Percentiles rank a stretch among this genome's conserved stretches.
Evolutionary conservation across 2,113 vertebrate species (phyloP).

Genomic region (Polyodon spathula): DNA sequence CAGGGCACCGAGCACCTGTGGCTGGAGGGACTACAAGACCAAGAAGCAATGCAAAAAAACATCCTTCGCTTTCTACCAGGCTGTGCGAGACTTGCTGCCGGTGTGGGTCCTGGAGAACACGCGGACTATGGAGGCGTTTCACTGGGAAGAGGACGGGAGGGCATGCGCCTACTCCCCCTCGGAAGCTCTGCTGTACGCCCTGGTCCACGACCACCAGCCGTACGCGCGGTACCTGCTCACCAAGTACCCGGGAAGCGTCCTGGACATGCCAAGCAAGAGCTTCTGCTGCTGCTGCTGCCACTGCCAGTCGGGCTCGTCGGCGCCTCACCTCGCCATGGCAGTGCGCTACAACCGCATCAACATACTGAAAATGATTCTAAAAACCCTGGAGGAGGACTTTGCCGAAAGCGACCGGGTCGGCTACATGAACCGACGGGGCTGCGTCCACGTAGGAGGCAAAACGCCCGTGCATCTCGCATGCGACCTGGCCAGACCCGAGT

Average conservation of each 20-base stretch:
- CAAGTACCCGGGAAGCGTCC: conserved; percentile 59
- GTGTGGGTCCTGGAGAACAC: conserved; percentile 90
- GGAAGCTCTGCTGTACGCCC: conserved; percentile 81
- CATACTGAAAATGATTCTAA: conserved; percentile 67
- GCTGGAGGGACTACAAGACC: conserved; percentile 51
- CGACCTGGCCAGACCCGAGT: conserved; percentile 69
- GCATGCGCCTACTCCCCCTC: conserved; percentile 74
- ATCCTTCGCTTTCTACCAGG: conserved; percentile 85
- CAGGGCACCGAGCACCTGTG: conserved; percentile 26
- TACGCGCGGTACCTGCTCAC: conserved; percentile 74
- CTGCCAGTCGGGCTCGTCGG: no score
- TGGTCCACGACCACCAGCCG: conserved; percentile 85
- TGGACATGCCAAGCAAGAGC: conserved; percentile 60
- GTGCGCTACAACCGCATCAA: conserved; percentile 79
- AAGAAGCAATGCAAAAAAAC: conserved; percentile 81
- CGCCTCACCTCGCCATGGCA: conserved; percentile 70
- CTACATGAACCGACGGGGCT: conserved; percentile 66
- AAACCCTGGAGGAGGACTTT: conserved; percentile 51
- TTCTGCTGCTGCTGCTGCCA: conserved; percentile 82
- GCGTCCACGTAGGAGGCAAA: conserved; percentile 68
- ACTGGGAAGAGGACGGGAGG: conserved; percentile 82
- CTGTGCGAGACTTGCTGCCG: conserved; percentile 74
- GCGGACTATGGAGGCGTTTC: conserved; percentile 80
- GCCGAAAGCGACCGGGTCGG: conserved; percentile 24
- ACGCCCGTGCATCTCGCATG: conserved; percentile 74